Evolutionary conservation across 2,797 vertebrate genomes (phyloP).

Genomic region (Microctenopoma stevenorrisi): DNA sequence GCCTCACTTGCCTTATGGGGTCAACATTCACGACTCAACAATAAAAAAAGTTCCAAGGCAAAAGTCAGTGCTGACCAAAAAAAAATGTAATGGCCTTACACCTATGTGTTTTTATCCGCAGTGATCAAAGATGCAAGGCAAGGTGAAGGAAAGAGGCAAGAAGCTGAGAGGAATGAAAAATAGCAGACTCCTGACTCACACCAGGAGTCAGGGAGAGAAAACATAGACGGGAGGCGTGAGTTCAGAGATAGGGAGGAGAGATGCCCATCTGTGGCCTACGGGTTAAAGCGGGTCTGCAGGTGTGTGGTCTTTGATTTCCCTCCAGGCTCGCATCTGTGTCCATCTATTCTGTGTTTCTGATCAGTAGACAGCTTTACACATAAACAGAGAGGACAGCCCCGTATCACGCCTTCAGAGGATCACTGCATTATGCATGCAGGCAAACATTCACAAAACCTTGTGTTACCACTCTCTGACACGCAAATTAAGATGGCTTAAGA

Average conservation of each 20-base stretch:
- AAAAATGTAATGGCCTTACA: constrained; percentile 32
- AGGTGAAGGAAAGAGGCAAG: constrained; percentile 28
- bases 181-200: constrained; percentile 35
- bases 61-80: background rate
- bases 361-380: constrained; percentile 72
- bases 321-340: constrained; percentile 63
- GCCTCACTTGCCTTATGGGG: too few species aligned
- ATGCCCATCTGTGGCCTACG: constrained; percentile 71
- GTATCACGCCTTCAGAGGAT: constrained; percentile 67
- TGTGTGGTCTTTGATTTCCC: constrained; percentile 78
- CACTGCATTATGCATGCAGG: constrained; percentile 66
- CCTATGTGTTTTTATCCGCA: constrained; percentile 41
- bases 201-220: constrained; percentile 26
- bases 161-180: constrained; percentile 22
- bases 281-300: constrained; percentile 75
- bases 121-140: constrained; percentile 64
- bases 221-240: constrained; percentile 16
- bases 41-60: too few species aligned
- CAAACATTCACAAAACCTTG: constrained; percentile 17
- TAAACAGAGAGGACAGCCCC: constrained; percentile 69
- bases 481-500: constrained; percentile 36
- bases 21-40: too few species aligned
- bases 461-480: constrained; percentile 16
- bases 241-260: constrained; percentile 52
- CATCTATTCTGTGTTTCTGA: constrained; percentile 64